These are phyloP conservation scores for Zapornia atra DNA, from an alignment of 2,113 vertebrate species.

Conservation along the genomic window DNA sequence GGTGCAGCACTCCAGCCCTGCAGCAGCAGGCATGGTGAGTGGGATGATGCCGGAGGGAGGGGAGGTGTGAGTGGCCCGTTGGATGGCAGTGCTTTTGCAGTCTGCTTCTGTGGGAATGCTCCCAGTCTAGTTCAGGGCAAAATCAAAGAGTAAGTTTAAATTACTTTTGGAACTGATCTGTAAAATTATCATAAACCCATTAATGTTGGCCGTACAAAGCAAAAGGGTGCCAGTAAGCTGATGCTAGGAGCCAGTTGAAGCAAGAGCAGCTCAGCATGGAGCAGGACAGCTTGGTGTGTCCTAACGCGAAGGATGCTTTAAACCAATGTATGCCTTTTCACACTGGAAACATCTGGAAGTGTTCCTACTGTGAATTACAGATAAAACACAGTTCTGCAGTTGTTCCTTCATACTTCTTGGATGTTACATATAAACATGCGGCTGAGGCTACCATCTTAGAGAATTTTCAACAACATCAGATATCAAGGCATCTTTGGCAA, in stretches of 20 bases:
- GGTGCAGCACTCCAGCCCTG: not conserved
- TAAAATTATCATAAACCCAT: not conserved
- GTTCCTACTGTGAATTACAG: not conserved
- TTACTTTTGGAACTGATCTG: not conserved
- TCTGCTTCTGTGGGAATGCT: not conserved
- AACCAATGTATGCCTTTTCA: not conserved
- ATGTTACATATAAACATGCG: not conserved
- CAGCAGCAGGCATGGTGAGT: not conserved
- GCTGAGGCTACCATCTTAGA: not conserved
- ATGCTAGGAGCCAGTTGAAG: too few relatives aligned
- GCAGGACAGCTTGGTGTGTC: not conserved
- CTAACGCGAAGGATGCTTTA: not conserved
- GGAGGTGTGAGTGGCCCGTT: not conserved
- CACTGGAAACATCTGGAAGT: not conserved
- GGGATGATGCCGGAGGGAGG: not conserved
- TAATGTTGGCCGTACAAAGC: not conserved
- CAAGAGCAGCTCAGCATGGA: too few relatives aligned
- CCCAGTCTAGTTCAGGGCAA: not conserved
- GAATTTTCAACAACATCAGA: not conserved
- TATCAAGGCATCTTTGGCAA: not conserved
- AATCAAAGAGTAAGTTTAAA: not conserved
- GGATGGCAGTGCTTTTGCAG: not conserved
- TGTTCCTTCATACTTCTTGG: not conserved
- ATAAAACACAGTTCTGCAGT: not conserved
- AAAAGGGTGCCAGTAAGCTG: not conserved